Conservation (phyloP, 2,797 vertebrate species). For the Sorex maritimensis region DNA sequence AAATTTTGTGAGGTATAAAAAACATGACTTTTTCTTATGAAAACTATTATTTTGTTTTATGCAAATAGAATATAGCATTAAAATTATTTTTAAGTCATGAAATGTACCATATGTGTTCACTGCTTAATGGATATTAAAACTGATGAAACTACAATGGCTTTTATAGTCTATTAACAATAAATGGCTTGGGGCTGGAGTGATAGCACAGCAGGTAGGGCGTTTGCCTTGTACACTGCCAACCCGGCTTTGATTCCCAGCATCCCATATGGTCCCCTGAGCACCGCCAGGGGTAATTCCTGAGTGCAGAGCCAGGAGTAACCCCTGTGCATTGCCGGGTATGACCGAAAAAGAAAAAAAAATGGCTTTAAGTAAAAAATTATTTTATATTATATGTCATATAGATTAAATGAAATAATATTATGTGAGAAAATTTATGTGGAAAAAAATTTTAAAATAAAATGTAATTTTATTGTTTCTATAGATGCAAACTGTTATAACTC, state of each 20-base stretch:
- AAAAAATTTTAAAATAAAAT: not conserved
- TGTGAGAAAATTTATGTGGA: constrained; percentile 25
- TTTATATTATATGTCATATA: constrained; percentile 20
- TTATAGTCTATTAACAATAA: constrained; percentile 26
- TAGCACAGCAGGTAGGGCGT: too few relatives aligned
- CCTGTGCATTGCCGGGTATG: too few relatives aligned
- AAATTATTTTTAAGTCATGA: constrained; percentile 51
- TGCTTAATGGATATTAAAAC: constrained; percentile 16
- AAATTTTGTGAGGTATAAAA: not conserved
- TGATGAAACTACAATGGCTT: constrained; percentile 35
- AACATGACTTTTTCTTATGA: not conserved
- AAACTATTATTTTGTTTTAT: constrained; percentile 58
- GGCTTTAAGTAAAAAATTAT: constrained; percentile 54
- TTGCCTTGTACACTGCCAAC: too few relatives aligned
- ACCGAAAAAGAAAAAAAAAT: not conserved
- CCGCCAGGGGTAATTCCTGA: too few relatives aligned
- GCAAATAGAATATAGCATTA: not conserved
- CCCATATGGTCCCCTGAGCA: too few relatives aligned
- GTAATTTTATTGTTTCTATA: constrained; percentile 18
- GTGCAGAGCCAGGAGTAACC: too few relatives aligned
- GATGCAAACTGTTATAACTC: constrained; percentile 15
- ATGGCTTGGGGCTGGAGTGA: constrained; percentile 7
- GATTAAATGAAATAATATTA: constrained; percentile 32
- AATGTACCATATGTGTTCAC: constrained; percentile 6
- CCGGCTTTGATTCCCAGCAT: too few relatives aligned